Conservation (phyloP, 2,113 vertebrate genomes). For the Aptenodytes patagonicus region DNA sequence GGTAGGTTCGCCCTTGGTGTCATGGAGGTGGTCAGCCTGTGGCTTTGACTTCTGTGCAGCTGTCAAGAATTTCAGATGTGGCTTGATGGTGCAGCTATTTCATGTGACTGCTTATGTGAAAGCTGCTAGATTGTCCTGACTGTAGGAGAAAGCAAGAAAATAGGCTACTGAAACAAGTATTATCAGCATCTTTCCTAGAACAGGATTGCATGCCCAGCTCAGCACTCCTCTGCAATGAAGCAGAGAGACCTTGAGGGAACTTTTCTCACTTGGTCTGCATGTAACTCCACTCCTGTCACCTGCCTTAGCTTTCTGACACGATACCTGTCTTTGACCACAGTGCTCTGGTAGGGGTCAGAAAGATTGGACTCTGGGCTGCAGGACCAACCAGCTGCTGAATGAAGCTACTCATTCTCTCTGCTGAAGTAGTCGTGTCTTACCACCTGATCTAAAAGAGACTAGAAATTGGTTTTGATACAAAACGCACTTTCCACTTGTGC, state of each 20-base stretch:
- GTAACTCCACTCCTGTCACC: background rate
- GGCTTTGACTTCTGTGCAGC: background rate
- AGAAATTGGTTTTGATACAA: background rate
- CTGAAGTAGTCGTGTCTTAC: background rate
- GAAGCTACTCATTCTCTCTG: background rate
- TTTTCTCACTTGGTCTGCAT: background rate
- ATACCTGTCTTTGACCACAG: background rate
- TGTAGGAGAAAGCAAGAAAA: background rate
- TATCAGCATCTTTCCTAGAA: background rate
- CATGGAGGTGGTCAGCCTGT: background rate
- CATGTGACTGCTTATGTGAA: background rate
- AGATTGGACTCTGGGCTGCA: background rate
- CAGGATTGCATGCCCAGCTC: background rate
- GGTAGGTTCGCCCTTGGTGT: background rate
- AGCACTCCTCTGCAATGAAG: background rate
- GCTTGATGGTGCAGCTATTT: background rate
- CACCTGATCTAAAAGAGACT: background rate
- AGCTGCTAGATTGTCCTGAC: background rate
- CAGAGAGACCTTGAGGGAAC: background rate
- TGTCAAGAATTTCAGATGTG: background rate
- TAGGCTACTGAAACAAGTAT: background rate
- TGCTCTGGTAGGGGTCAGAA: background rate
- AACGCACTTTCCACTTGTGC: background rate
- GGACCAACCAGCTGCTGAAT: background rate
- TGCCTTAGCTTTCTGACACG: background rate